Evolutionary conservation across 2,797 vertebrate species (phyloP), one percentile per base, ranked within the genome.

Genomic region (Taenioides sp.): DNA sequence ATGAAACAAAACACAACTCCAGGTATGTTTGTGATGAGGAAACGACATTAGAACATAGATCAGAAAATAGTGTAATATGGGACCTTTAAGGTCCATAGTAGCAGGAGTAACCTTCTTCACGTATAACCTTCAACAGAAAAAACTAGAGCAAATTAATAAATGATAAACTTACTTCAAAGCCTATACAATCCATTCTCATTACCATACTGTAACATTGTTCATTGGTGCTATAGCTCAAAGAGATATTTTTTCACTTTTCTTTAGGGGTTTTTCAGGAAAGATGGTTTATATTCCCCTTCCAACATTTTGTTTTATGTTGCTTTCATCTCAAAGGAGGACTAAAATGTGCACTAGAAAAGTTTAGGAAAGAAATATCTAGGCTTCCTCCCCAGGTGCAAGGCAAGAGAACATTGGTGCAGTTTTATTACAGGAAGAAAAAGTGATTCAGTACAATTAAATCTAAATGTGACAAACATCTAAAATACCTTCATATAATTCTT

Each of bases 301-400:
- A 74, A 69, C 72, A 67, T 79, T 84, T 79, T 77, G 66, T 54
- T 83, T 87, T 73, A 78, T 87, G 69, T 83, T 87, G 50, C 69
- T 70, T 75, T 85, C 20, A 65, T 88, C 87, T 91, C 89, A 64
- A 71, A 87, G 84, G 86, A 88, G 65, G 76, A 82, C 67, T 82
- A 84, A 87, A 87, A 65, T 74, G 75, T 73, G 81, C 82, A 76
- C 69, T 78, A 81, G 80, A 80, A 12, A 86, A 81, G 82, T 90
- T 87, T 84, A 87, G 77, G 65, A 65, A 76, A 88, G 75, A 55
- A 85, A 83, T 83, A 91, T 91, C 77, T 92, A 72, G 88, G 87
- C 86, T 91, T 84, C 84, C 65, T 62, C 91, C 85, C 89, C 5
- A 14, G 89, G 91, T 87, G 16, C n/a, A 31, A 73, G 54, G 54